Percentiles rank a stretch among this genome's conserved stretches.
phyloP scores from a whole-genome alignment of 2,888 invertebrate genomes.

The Uloborus plumipes region DNA sequence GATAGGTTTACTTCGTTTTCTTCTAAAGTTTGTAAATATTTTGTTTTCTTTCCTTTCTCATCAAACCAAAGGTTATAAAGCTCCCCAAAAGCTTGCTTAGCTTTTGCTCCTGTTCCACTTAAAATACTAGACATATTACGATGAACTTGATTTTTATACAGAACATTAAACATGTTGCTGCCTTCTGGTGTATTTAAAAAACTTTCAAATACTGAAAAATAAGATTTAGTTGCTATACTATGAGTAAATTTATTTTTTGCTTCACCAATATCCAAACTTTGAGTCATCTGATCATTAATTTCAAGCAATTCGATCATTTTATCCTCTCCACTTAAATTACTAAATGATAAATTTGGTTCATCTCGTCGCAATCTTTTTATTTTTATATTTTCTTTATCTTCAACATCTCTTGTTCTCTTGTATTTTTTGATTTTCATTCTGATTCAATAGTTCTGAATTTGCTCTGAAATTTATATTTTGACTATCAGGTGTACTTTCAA shows the following conservation, averaged over 20 bases:
- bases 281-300: conserved; percentile 6
- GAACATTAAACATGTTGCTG: conserved; percentile 16
- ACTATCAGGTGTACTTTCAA: too few relatives aligned
- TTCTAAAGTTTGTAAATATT: too few relatives aligned
- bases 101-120: too few relatives aligned
- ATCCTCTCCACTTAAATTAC: neutral
- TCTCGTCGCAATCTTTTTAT: conserved; percentile 6
- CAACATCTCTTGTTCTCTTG: conserved; percentile 4
- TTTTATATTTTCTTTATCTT: conserved; percentile 2
- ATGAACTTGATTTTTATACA: conserved; percentile 20
- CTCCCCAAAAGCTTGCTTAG: too few relatives aligned
- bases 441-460: neutral
- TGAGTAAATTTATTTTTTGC: conserved; percentile 7
- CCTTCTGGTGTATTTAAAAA: conserved; percentile 15
- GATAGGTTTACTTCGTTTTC: too few relatives aligned
- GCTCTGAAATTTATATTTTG: neutral
- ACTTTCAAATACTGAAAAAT: too few relatives aligned
- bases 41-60: too few relatives aligned
- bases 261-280: neutral
- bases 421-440: conserved; percentile 11
- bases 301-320: neutral
- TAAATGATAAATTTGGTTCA: conserved; percentile 10
- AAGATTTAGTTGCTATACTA: neutral
- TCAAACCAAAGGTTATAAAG: too few relatives aligned
- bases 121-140: conserved; percentile 13